These are phyloP conservation scores for Corythornis cristatus DNA, from an alignment of 2,113 vertebrate genomes.

Conservation along the genomic window DNA sequence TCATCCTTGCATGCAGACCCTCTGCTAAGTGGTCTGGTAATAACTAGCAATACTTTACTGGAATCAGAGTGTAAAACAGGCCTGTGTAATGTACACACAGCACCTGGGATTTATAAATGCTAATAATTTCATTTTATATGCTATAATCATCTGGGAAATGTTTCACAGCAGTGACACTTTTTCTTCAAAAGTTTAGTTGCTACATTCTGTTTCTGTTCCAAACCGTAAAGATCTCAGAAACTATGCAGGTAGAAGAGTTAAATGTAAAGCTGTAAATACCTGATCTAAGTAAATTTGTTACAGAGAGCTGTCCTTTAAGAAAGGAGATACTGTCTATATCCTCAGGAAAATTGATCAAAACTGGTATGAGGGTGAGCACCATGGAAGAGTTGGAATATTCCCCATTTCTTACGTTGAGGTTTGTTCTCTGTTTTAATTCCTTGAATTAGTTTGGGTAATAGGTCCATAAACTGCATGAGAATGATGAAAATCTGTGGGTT, in stretches of 20 bases:
- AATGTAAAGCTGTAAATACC: constrained; percentile 2
- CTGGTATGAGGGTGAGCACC: constrained; percentile 97
- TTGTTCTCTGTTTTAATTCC: constrained; percentile 23
- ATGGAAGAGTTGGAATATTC: constrained; percentile 92
- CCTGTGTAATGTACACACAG: not conserved
- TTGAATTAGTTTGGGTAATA: not conserved
- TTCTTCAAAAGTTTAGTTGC: not conserved
- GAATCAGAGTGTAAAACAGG: not conserved
- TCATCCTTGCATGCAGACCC: not conserved
- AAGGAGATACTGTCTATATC: constrained; percentile 95
- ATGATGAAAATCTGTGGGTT: not conserved
- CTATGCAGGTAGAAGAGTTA: not conserved
- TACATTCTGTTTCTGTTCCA: not conserved
- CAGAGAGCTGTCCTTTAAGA: constrained; percentile 98
- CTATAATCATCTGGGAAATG: not conserved
- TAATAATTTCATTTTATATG: not conserved
- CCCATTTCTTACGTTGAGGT: constrained; percentile 98
- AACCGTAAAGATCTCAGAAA: not conserved
- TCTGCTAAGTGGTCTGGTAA: not conserved
- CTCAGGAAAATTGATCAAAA: constrained; percentile 98
- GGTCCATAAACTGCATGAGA: not conserved
- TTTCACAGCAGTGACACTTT: not conserved
- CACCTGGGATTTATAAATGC: not conserved
- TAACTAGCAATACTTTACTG: not conserved
- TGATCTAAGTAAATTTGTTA: constrained; percentile 65